Percentiles rank a stretch among this genome's conserved stretches.
Conservation (phyloP, 2,888 invertebrate genomes). For the Leptothorax acervorum region DNA sequence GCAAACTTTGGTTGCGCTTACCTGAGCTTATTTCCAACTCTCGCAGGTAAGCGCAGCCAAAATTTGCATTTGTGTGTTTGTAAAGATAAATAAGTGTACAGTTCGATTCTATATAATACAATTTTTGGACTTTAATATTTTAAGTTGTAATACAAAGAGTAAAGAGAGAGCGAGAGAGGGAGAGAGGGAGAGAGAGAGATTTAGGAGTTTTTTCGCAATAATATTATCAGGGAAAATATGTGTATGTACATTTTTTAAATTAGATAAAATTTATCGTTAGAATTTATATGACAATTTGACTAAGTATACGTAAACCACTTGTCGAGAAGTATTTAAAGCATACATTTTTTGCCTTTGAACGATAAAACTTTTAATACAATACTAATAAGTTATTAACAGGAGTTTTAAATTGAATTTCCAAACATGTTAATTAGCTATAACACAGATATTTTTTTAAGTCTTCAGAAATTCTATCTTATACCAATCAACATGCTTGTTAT, state of each 20-base stretch:
- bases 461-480: no score
- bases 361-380: no score
- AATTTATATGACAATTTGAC: background rate
- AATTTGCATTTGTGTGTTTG: background rate
- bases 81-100: background rate
- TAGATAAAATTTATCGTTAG: background rate
- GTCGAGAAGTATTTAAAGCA: background rate
- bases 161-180: no score
- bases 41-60: background rate
- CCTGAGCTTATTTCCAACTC: background rate
- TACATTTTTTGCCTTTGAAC: background rate
- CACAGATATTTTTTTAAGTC: no score
- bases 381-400: no score
- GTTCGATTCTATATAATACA: background rate
- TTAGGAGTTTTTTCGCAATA: background rate
- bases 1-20: background rate
- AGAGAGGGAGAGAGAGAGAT: background rate
- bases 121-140: background rate
- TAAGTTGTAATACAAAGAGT: background rate
- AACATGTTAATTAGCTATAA: no score
- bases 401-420: no score
- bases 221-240: background rate
- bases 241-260: background rate
- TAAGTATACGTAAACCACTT: background rate
- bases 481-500: no score